These are phyloP conservation scores for Darevskia mixta DNA, from an alignment of 2,797 vertebrate species.

Conservation along the genomic window DNA sequence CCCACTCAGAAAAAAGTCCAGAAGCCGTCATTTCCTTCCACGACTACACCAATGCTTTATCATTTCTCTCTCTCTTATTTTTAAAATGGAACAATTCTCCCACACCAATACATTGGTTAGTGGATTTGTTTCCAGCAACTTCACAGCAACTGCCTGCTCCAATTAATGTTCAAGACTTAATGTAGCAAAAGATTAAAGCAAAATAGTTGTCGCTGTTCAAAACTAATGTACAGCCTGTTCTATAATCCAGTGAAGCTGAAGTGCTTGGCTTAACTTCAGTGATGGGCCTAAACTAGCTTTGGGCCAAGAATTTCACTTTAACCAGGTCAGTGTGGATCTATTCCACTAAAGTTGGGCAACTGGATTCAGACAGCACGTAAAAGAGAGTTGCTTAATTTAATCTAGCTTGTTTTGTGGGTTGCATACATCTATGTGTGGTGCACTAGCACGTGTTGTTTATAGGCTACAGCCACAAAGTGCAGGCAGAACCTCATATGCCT, in stretches of 20 bases:
- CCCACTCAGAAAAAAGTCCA: background rate
- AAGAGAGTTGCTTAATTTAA: background rate
- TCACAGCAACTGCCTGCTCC: background rate
- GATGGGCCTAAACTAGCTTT: background rate
- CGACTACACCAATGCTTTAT: background rate
- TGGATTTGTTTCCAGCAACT: background rate
- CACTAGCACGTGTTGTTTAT: background rate
- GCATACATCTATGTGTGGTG: background rate
- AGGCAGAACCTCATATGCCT: background rate
- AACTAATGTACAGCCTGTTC: background rate
- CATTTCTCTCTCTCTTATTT: background rate
- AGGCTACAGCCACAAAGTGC: background rate
- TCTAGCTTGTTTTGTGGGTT: background rate
- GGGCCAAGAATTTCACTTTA: background rate
- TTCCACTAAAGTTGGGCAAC: background rate
- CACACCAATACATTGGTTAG: no score
- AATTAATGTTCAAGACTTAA: conserved; percentile 4
- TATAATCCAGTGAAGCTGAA: conserved; percentile 18
- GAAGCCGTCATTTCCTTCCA: background rate
- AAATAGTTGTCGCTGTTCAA: conserved; percentile 9
- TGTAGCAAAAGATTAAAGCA: conserved; percentile 11
- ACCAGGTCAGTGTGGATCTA: background rate
- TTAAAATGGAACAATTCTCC: background rate
- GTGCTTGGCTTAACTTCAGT: background rate
- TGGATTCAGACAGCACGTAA: conserved; percentile 5